Percentiles rank a stretch among this genome's conserved stretches.
Evolutionary conservation across 2,113 vertebrate genomes (phyloP).

Genomic region (Dasyornis broadbenti): DNA sequence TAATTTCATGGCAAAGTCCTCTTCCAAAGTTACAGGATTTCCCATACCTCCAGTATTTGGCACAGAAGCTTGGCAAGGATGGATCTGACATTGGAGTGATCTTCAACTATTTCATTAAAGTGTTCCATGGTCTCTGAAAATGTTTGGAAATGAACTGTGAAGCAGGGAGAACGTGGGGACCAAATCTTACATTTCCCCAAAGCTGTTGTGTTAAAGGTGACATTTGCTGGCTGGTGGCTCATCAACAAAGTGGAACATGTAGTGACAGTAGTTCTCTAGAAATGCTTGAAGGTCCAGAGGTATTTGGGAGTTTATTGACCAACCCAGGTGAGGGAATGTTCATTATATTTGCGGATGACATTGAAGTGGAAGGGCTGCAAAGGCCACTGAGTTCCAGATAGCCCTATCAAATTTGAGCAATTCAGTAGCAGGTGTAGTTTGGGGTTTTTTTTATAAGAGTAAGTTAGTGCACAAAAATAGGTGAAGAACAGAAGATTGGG

Average conservation of each 20-base stretch:
- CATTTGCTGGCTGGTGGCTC: neutral
- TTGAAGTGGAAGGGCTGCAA: neutral
- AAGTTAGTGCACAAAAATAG: neutral
- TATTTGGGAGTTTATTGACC: neutral
- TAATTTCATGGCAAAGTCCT: neutral
- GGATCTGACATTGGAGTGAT: neutral
- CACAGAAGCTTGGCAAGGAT: neutral
- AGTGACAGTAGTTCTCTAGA: neutral
- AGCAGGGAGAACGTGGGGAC: too few relatives aligned
- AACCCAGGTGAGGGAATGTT: neutral
- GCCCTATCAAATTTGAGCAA: neutral
- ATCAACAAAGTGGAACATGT: neutral
- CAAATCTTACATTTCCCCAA: neutral
- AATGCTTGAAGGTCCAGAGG: neutral
- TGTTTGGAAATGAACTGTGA: neutral
- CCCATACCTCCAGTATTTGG: neutral
- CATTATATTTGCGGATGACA: neutral
- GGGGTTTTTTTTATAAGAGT: neutral
- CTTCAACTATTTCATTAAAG: neutral
- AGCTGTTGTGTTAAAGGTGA: neutral
- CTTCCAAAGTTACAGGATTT: neutral
- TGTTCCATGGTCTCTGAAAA: neutral
- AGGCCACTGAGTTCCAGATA: neutral
- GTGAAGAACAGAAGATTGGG: neutral
- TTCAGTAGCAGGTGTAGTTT: neutral